Conservation (phyloP, 92 coral and sea anemone genomes). For the Galaxea fascicularis region DNA sequence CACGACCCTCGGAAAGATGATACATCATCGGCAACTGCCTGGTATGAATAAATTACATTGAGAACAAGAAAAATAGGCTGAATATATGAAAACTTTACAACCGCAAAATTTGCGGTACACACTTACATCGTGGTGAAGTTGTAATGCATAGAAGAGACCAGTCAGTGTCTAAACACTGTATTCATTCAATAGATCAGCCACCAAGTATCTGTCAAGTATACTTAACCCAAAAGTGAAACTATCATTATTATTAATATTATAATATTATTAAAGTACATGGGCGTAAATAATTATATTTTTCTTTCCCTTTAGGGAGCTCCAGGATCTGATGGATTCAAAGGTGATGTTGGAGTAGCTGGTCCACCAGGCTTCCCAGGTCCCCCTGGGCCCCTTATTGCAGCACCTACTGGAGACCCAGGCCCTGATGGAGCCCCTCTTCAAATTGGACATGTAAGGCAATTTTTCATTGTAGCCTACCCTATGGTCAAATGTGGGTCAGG, state of each 20-base stretch:
- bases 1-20: neutral
- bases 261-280: too few species aligned
- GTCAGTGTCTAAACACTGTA: too few species aligned
- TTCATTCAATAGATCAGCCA: too few species aligned
- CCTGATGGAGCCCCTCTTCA: conserved; percentile 16
- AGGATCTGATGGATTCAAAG: conserved; percentile 18
- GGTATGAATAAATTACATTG: neutral
- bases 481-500: too few species aligned
- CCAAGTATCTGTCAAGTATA: too few species aligned
- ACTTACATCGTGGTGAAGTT: neutral
- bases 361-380: conserved; percentile 33
- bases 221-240: too few species aligned
- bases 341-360: neutral
- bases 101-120: neutral
- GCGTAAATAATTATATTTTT: too few species aligned
- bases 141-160: too few species aligned
- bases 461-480: too few species aligned
- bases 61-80: neutral
- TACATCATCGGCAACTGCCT: conserved; percentile 12
- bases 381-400: conserved; percentile 29
- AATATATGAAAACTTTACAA: neutral
- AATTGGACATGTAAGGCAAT: conserved; percentile 21
- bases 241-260: too few species aligned
- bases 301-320: conserved; percentile 43
- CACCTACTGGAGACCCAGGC: conserved; percentile 43